Evolutionary conservation across 1,140 invertebrate species (phyloP).

Genomic region (Zaprionus lachaisei): DNA sequence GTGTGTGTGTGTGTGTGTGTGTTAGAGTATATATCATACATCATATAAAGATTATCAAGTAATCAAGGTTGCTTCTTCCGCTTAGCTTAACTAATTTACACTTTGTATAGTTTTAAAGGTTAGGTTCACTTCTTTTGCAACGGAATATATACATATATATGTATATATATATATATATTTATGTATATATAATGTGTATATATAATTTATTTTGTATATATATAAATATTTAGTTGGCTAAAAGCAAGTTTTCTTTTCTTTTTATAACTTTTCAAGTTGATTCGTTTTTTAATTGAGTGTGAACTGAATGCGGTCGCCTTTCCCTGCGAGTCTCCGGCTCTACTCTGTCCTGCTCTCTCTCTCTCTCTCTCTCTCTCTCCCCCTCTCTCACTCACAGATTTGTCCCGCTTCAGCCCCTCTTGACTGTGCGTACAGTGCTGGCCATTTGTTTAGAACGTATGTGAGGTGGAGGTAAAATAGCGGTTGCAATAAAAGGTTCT

Average conservation of each 20-base stretch:
- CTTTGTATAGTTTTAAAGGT: constrained; percentile 41
- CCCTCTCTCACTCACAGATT: neutral
- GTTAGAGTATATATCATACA: constrained; percentile 24
- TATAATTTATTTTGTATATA: constrained; percentile 39
- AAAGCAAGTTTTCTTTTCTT: constrained; percentile 63
- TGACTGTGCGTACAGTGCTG: constrained; percentile 38
- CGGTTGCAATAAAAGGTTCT: constrained; percentile 36
- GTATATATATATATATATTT: constrained; percentile 19
- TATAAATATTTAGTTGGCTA: constrained; percentile 59
- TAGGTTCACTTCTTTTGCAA: constrained; percentile 24
- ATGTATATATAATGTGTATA: constrained; percentile 28
- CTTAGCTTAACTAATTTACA: constrained; percentile 55
- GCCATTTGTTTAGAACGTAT: constrained; percentile 24
- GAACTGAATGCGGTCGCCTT: constrained; percentile 6
- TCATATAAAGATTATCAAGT: constrained; percentile 43
- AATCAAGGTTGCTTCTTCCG: constrained; percentile 16
- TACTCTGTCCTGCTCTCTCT: neutral
- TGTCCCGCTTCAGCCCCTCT: constrained; percentile 4
- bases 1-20: constrained; percentile 9
- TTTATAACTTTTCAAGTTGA: constrained; percentile 76
- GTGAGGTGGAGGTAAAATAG: constrained; percentile 58
- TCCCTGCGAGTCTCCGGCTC: neutral
- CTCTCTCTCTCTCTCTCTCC: neutral
- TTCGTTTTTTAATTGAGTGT: constrained; percentile 76
- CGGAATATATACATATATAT: constrained; percentile 23